Evolutionary conservation across 2,797 vertebrate genomes (phyloP), one percentile per base, ranked within the genome.

Genomic region (Fundulus diaphanus): DNA sequence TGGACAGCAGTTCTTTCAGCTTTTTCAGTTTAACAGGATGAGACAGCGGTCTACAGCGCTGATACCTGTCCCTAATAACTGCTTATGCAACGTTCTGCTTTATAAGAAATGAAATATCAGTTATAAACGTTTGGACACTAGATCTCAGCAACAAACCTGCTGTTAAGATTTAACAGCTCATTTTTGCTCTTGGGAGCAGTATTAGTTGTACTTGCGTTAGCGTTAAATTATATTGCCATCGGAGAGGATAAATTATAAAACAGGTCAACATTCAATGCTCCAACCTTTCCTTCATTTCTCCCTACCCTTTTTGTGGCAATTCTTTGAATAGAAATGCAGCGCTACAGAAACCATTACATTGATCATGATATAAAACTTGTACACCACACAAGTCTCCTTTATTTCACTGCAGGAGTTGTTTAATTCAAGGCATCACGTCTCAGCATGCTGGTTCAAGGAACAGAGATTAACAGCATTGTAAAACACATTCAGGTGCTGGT

Each of bases 211-310:
- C 20, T 40, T 22, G 46, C 63, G 44, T 52, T 66, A 0, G 72
- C 59, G 52, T 69, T 59, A 80, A 70, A 83, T 76, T 81, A 70
- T 67, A 77, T 79, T 70, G 59, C 20, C 27, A 52, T 84, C 68
- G 54, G 51, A 20, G 6, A 79, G 78, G 81, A 83, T 63, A 42
- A 65, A 40, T 66, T 74, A 57, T 18, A 69, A 48, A 15, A 49
- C 66, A 69, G 65, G 46, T 68, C 77, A 57, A 70, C 75, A 72
- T 71, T 31, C 13, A 9, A 68, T 51, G 68, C 1, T 13, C n/a
- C n/a, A 16, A 18, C 33, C 51, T 69, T 78, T 5, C 31, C 24
- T 72, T 73, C 59, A 63, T 76, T 56, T 7, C 31, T 9, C 9
- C 68, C n/a, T 8, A 46, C 42, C 33, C 72, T 61, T 61, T 78